Conservation (phyloP, 2,113 vertebrate genomes). For the Willisornis vidua region DNA sequence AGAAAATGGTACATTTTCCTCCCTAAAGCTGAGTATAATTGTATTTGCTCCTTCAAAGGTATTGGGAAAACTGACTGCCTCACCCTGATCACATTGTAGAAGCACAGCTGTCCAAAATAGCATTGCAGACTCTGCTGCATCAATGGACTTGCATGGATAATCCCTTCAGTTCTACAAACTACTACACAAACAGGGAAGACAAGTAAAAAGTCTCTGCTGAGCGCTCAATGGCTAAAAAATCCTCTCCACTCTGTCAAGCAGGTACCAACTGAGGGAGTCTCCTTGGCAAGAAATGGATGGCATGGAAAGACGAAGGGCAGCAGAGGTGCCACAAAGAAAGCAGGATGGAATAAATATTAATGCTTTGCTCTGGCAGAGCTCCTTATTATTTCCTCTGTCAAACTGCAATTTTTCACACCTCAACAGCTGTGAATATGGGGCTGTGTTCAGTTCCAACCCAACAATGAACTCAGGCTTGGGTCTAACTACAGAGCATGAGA, state of each 20-base stretch:
- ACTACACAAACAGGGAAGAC: fast-evolving
- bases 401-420: background rate
- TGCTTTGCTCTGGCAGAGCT: background rate
- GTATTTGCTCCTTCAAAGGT: background rate
- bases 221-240: background rate
- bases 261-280: background rate
- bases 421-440: background rate
- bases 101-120: background rate
- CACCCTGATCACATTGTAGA: background rate
- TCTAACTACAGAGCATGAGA: background rate
- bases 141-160: background rate
- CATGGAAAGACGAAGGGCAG: background rate
- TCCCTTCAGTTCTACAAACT: background rate
- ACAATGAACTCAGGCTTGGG: background rate
- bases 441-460: background rate
- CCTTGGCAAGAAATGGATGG: background rate
- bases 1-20: background rate
- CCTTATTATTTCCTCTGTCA: background rate
- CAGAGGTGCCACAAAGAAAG: background rate
- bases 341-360: background rate
- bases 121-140: no score
- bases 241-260: background rate
- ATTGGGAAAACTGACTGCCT: background rate
- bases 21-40: background rate
- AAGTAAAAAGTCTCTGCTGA: background rate